phyloP scores from a whole-genome alignment of 2,797 vertebrate genomes.

The Argentina silus region DNA sequence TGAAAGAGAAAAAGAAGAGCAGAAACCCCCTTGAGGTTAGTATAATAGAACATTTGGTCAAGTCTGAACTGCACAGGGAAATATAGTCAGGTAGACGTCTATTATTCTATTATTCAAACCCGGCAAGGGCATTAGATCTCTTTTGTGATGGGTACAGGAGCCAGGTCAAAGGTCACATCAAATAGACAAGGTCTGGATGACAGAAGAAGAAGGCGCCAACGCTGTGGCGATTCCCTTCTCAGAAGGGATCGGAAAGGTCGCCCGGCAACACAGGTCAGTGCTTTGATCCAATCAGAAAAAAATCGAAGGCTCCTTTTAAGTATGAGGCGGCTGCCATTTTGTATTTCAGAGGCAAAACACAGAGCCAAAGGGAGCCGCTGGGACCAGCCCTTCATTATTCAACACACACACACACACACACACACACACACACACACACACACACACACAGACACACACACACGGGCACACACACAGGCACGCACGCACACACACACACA shows the following conservation, averaged over 20 bases:
- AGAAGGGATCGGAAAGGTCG: constrained; percentile 62
- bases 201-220: constrained; percentile 43
- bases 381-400: constrained; percentile 62
- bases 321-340: constrained; percentile 57
- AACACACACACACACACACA: constrained; percentile 36
- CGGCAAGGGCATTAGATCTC: constrained; percentile 61
- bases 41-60: constrained; percentile 44
- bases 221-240: constrained; percentile 60
- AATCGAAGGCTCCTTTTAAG: constrained; percentile 46
- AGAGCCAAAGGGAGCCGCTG: constrained; percentile 38
- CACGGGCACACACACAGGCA: no score
- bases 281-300: constrained; percentile 76
- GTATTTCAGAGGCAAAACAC: constrained; percentile 50
- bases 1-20: constrained; percentile 63
- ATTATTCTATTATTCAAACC: constrained; percentile 69
- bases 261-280: constrained; percentile 70
- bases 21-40: constrained; percentile 57
- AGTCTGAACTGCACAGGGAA: constrained; percentile 48
- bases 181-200: constrained; percentile 69
- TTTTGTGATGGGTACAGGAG: constrained; percentile 54
- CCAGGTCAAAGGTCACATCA: constrained; percentile 69
- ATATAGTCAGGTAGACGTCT: constrained; percentile 55
- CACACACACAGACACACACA: no score
- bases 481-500: no score
- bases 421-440: no score